phyloP scores from a whole-genome alignment of 2,888 invertebrate species.

The Bombylius major region DNA sequence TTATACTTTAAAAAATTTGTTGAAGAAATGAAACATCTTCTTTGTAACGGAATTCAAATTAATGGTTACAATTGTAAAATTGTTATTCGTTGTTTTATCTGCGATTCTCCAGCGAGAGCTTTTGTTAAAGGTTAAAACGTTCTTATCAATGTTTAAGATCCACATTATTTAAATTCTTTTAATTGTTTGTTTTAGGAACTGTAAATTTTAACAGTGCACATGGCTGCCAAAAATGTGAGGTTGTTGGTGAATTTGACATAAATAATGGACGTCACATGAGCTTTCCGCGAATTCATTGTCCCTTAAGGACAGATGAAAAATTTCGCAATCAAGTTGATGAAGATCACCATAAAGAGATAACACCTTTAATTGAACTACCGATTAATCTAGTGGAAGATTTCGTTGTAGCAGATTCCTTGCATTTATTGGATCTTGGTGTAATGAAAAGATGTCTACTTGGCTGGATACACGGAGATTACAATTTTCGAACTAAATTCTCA shows the following conservation, averaged over 20 bases:
- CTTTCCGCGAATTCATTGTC: conserved; percentile 12
- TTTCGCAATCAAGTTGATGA: conserved; percentile 9
- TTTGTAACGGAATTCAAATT: not conserved
- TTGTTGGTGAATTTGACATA: conserved; percentile 14
- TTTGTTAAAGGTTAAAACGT: not conserved
- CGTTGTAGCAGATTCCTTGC: conserved; percentile 17
- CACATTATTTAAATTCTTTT: no score
- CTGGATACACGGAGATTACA: conserved; percentile 14
- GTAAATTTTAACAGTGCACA: conserved; percentile 15
- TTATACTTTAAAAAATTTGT: not conserved
- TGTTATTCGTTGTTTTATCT: not conserved
- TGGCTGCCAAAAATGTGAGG: conserved; percentile 10
- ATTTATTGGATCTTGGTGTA: conserved; percentile 17
- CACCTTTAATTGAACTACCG: conserved; percentile 11
- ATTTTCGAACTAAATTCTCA: conserved; percentile 10
- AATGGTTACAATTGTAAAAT: not conserved
- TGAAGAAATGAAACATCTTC: not conserved
- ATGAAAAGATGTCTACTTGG: conserved; percentile 13
- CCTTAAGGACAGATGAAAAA: conserved; percentile 13
- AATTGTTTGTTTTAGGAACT: not conserved
- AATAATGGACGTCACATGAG: conserved; percentile 14
- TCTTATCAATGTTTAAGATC: not conserved
- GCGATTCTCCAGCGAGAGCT: conserved; percentile 2
- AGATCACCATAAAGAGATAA: not conserved
- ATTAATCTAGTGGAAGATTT: conserved; percentile 20